phyloP scores from a whole-genome alignment of 2,888 invertebrate genomes.

The Acronicta leporina region DNA sequence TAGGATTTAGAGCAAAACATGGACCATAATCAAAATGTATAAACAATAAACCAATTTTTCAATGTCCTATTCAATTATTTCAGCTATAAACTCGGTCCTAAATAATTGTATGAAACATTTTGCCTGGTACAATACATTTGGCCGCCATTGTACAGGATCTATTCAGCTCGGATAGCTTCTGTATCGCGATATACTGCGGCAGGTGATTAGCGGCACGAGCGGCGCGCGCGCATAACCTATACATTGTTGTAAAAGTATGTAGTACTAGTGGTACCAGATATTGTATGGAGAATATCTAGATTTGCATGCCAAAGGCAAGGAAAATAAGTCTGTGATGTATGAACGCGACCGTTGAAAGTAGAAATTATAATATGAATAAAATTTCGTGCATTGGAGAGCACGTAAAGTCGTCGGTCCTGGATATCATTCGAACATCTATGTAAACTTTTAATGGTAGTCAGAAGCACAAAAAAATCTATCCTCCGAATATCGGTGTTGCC shows the following conservation, averaged over 20 bases:
- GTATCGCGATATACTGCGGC: conserved; percentile 68
- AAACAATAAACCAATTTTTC: background rate
- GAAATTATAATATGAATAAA: background rate
- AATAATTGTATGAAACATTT: conserved; percentile 22
- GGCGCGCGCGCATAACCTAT: conserved; percentile 58
- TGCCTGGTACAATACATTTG: conserved; percentile 25
- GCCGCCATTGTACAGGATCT: conserved; percentile 54
- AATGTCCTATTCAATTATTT: background rate
- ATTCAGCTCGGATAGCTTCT: conserved; percentile 66
- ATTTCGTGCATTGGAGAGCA: too few species aligned
- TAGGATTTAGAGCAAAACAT: too few species aligned
- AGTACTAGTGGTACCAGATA: conserved; percentile 15
- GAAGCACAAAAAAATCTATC: too few species aligned
- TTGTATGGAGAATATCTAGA: conserved; percentile 5
- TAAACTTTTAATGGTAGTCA: too few species aligned
- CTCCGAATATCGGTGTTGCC: too few species aligned
- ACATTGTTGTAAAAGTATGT: conserved; percentile 51
- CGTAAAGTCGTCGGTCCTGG: background rate
- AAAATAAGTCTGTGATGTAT: background rate
- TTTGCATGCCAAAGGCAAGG: conserved; percentile 7
- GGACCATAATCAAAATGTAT: too few species aligned
- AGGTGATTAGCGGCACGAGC: conserved; percentile 69
- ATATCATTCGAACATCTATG: background rate
- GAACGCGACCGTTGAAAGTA: background rate
- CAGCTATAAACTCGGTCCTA: background rate